A percentile compares a stretch with the other conserved stretches of the same genome.
Conservation (phyloP, 2,888 invertebrate species). For the Leptopterna dolabrata region DNA sequence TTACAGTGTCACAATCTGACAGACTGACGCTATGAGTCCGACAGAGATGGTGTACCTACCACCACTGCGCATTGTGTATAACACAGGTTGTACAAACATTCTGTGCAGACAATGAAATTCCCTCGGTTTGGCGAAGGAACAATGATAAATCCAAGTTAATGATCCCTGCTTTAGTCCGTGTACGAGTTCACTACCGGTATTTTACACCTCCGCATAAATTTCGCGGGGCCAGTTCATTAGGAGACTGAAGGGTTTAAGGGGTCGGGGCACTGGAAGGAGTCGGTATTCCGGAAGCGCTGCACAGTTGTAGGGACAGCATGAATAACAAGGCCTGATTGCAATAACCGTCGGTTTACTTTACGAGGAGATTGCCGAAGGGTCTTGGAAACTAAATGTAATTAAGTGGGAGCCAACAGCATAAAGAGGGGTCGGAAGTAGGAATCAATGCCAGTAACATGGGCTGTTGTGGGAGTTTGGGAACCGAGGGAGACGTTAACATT, state of each 20-base stretch:
- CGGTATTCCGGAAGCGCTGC: not conserved
- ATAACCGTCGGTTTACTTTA: slow-evolving; percentile 28
- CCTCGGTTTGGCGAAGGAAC: too few species aligned
- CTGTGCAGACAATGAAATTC: not conserved
- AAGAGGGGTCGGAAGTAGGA: slow-evolving; percentile 16
- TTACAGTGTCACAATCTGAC: too few species aligned
- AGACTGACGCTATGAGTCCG: too few species aligned
- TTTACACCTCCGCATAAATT: not conserved
- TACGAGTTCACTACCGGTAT: not conserved
- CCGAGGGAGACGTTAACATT: not conserved
- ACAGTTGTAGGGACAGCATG: slow-evolving; percentile 2
- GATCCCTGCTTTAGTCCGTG: not conserved
- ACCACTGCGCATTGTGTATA: too few species aligned
- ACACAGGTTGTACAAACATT: too few species aligned
- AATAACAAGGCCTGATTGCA: slow-evolving; percentile 27
- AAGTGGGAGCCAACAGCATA: not conserved
- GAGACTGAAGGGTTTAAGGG: not conserved
- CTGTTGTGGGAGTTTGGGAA: not conserved
- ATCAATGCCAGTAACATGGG: not conserved
- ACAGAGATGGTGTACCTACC: too few species aligned
- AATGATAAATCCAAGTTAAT: not conserved
- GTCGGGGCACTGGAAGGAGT: not conserved
- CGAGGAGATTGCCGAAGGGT: slow-evolving; percentile 1
- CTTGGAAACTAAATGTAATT: slow-evolving; percentile 17
- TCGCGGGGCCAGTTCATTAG: not conserved